Evolutionary conservation across 2,888 invertebrate genomes (phyloP), one percentile per base, ranked within the genome.

Genomic region (Ectemnius cavifrons): DNA sequence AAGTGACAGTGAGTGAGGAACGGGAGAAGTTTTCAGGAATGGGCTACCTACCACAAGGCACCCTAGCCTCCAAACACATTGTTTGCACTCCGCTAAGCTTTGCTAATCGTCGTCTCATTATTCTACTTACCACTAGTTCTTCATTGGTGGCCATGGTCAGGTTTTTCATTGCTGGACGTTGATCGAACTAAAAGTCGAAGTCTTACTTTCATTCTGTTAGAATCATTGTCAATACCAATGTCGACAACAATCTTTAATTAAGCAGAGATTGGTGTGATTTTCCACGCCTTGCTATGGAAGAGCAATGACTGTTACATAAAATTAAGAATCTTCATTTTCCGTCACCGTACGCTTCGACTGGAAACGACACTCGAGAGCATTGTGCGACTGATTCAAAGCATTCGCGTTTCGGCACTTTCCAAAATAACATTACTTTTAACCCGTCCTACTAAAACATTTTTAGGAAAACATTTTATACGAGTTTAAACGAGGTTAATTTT

Each of bases 61-160:
- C 87, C 94, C 94, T 94, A 94, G 95, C 95, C 94, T 95, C 95
- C 95, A 95, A 94, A 94, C 95, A 95, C 95, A 95, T 95, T 95
- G 95, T 95, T 95, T 95, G 95, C 95, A 95, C 95, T 95, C 94
- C 92, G 92, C 91, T 91, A 89, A 90, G 90, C 85, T 87, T 86
- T 85, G 87, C 83, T 85, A 84, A 85, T 85, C 87, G 84, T 85
- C 84, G 84, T 85, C 82, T 84, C 83, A 86, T 87, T 80, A 79
- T 84, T 80, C 80, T 84, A 79, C 85, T 82, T 82, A 81, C 81
- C 82, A 85, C 85, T 87, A 86, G 79, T 85, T 84, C 79, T 78
- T 83, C 84, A 81, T 79, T 73, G 81, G 74, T 84, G 78, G 72
- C 71, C 78, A 83, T 82, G 83, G 73, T 83, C 77, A 78, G 73